A percentile compares a stretch with the other conserved stretches of the same genome.
Evolutionary conservation across 2,113 vertebrate genomes (phyloP).

Genomic region (Xyrauchen texanus): DNA sequence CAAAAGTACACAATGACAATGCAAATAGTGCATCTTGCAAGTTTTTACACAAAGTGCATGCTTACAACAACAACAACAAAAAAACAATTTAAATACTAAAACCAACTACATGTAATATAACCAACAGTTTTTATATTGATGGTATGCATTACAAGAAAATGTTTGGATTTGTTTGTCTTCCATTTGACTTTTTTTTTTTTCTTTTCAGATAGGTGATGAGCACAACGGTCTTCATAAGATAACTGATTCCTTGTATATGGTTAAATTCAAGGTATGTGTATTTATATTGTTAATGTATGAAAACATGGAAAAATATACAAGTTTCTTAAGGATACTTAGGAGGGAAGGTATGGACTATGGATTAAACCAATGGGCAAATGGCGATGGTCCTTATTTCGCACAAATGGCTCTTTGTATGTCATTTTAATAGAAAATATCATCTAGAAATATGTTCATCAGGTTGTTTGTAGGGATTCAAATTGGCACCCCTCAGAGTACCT

Average conservation of each 20-base stretch:
- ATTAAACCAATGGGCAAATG: not conserved
- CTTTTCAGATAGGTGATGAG: slow-evolving; percentile 81
- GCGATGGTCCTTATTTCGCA: not conserved
- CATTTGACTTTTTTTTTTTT: slow-evolving; percentile 43
- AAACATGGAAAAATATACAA: not conserved
- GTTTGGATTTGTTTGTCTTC: not conserved
- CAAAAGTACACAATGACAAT: too few relatives aligned
- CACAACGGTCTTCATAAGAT: slow-evolving; percentile 85
- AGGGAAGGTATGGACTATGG: too few relatives aligned
- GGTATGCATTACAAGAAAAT: not conserved
- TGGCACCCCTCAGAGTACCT: too few relatives aligned
- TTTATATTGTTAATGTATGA: not conserved
- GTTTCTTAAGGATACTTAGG: not conserved
- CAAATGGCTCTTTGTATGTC: slow-evolving; percentile 10
- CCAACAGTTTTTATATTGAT: not conserved
- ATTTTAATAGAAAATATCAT: not conserved
- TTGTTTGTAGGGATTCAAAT: not conserved
- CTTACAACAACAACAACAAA: too few relatives aligned
- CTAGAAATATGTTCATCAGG: slow-evolving; percentile 1
- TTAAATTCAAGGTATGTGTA: slow-evolving; percentile 87
- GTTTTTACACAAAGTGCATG: too few relatives aligned
- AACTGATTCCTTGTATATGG: slow-evolving; percentile 93
- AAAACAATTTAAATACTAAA: too few relatives aligned
- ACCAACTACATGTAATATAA: too few relatives aligned
- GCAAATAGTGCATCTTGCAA: too few relatives aligned